Conservation (phyloP, 2,113 vertebrate species). For the Phrynocephalus versicolor region DNA sequence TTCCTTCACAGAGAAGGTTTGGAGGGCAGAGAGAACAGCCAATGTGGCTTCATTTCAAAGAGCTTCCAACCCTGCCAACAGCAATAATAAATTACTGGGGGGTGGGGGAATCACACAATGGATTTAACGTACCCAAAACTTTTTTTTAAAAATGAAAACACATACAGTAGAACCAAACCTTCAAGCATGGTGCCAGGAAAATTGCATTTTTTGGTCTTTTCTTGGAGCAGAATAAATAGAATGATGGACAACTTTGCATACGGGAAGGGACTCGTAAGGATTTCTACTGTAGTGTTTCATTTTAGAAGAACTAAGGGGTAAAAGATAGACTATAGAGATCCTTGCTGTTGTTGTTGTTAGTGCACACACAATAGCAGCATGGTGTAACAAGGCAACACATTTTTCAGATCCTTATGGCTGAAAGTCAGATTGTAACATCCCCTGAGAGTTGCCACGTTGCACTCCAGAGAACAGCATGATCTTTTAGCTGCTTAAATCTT, state of each 20-base stretch:
- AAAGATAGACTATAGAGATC: neutral
- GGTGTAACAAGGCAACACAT: neutral
- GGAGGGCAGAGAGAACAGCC: conserved; percentile 9
- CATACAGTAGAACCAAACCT: conserved; percentile 7
- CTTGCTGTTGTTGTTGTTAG: neutral
- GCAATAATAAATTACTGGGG: conserved; percentile 48
- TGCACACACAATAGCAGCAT: neutral
- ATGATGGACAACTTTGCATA: neutral
- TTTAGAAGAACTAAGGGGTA: neutral
- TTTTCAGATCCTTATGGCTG: neutral
- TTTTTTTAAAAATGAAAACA: neutral
- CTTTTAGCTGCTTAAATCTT: too few relatives aligned
- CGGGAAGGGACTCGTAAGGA: neutral
- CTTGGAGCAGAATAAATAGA: conserved; percentile 15
- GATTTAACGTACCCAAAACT: conserved; percentile 53
- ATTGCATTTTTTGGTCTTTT: neutral
- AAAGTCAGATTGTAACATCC: neutral
- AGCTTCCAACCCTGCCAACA: conserved; percentile 57
- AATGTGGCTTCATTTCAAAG: conserved; percentile 58
- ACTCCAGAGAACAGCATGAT: neutral
- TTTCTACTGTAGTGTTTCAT: conserved; percentile 20
- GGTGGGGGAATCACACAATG: conserved; percentile 63
- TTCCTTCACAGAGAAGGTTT: conserved; percentile 31
- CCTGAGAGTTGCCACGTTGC: neutral
- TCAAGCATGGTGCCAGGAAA: neutral